Evolutionary conservation across 2,888 invertebrate genomes (phyloP).

Genomic region (Stenchaetothrips biformis): DNA sequence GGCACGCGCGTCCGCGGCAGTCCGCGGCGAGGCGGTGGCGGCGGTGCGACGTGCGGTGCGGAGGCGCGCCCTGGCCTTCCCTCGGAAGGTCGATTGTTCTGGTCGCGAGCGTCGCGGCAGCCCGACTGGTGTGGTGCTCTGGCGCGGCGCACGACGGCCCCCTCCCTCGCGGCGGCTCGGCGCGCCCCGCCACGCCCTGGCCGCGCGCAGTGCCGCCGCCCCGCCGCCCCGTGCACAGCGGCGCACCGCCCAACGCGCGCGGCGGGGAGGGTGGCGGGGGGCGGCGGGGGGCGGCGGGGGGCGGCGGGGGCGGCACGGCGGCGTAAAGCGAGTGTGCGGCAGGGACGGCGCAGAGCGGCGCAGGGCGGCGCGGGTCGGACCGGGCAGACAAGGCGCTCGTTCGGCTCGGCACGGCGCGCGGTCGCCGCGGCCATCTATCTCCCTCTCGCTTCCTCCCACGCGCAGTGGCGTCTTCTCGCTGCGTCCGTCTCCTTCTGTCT

Average conservation of each 20-base stretch:
- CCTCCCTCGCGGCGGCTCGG: neutral
- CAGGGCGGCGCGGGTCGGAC: neutral
- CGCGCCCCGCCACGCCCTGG: neutral
- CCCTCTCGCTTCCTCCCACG: slow-evolving; percentile 19
- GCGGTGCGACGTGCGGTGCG: neutral
- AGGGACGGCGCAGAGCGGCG: slow-evolving; percentile 2
- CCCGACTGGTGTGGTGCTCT: neutral
- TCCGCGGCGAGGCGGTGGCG: neutral
- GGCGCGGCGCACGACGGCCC: neutral
- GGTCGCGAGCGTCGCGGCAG: slow-evolving; percentile 5
- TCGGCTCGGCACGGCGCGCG: slow-evolving; percentile 15
- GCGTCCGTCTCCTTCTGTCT: neutral
- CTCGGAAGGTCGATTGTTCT: neutral
- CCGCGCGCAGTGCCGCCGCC: neutral
- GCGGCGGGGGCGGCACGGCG: neutral
- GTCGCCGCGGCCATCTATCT: slow-evolving; percentile 17
- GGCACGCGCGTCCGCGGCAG: neutral
- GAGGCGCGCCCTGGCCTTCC: neutral
- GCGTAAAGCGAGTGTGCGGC: slow-evolving; percentile 13
- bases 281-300: neutral
- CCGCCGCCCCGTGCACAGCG: neutral
- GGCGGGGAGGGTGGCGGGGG: neutral
- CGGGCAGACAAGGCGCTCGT: neutral
- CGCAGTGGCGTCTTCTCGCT: neutral
- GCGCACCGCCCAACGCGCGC: neutral